Evolutionary conservation across 2,113 vertebrate species (phyloP).

Genomic region (Edolisoma coerulescens): DNA sequence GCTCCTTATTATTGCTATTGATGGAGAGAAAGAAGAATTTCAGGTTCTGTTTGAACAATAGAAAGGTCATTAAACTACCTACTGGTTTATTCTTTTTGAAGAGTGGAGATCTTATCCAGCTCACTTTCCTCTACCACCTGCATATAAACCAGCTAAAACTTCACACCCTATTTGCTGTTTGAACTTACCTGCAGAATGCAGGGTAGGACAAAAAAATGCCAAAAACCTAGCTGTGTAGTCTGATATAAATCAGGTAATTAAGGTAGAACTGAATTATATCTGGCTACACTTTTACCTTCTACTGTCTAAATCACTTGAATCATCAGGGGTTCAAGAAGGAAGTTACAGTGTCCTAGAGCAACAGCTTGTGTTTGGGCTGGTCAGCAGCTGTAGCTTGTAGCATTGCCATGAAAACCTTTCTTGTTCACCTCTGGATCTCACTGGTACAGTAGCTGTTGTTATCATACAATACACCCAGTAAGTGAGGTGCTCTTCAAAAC

Average conservation of each 20-base stretch:
- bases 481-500: neutral
- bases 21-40: neutral
- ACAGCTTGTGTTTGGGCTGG: neutral
- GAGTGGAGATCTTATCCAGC: slow-evolving; percentile 11
- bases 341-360: neutral
- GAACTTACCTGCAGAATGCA: neutral
- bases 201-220: neutral
- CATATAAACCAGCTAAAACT: neutral
- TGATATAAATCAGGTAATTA: neutral
- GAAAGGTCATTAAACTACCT: slow-evolving; percentile 15
- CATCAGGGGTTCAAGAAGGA: neutral
- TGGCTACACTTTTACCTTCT: neutral
- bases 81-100: slow-evolving; percentile 1
- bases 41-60: neutral
- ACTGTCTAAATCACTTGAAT: neutral
- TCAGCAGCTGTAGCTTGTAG: neutral
- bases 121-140: neutral
- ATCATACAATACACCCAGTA: neutral
- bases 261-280: neutral
- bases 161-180: neutral
- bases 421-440: neutral
- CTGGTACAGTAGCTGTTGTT: neutral
- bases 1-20: neutral
- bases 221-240: neutral
- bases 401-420: neutral